Conservation (phyloP, 2,797 vertebrate genomes). For the Scarus forsteni region DNA sequence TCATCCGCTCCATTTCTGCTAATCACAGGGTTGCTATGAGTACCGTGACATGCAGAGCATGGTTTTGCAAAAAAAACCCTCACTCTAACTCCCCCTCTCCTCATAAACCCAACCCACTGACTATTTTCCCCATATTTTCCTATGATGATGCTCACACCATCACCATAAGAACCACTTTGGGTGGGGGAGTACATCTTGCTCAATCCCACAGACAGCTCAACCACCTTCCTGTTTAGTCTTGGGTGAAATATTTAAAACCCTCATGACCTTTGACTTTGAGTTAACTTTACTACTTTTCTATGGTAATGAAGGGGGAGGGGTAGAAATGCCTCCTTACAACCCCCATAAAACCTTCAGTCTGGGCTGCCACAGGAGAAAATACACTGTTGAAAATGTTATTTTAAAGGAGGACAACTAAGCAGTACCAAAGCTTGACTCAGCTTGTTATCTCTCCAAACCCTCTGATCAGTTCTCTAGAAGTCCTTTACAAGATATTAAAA, state of each 20-base stretch:
- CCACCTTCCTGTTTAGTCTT: conserved; percentile 18
- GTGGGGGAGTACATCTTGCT: conserved; percentile 12
- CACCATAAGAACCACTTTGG: conserved; percentile 34
- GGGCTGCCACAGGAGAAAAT: conserved; percentile 9
- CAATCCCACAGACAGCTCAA: conserved; percentile 12
- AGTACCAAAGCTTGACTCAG: conserved; percentile 2
- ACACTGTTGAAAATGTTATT: not conserved
- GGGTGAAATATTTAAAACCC: conserved; percentile 34
- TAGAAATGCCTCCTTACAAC: conserved; percentile 19
- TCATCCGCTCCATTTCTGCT: conserved; percentile 81
- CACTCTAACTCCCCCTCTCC: conserved; percentile 41
- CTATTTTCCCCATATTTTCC: conserved; percentile 44
- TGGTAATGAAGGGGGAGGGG: conserved; percentile 71
- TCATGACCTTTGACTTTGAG: conserved; percentile 65
- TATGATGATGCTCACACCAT: conserved; percentile 51
- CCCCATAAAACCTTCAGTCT: conserved; percentile 52
- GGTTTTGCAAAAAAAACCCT: conserved; percentile 69
- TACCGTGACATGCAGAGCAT: conserved; percentile 78
- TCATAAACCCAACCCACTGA: conserved; percentile 55
- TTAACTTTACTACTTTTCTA: conserved; percentile 65
- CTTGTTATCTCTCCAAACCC: conserved; percentile 28
- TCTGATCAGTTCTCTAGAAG: conserved; percentile 27
- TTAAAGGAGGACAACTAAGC: conserved; percentile 3
- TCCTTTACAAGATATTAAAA: not conserved
- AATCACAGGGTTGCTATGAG: conserved; percentile 83